A percentile compares a stretch with the other conserved stretches of the same genome.
These are phyloP conservation scores for Tyrannus savana DNA, from an alignment of 2,113 vertebrate species.

Conservation along the genomic window DNA sequence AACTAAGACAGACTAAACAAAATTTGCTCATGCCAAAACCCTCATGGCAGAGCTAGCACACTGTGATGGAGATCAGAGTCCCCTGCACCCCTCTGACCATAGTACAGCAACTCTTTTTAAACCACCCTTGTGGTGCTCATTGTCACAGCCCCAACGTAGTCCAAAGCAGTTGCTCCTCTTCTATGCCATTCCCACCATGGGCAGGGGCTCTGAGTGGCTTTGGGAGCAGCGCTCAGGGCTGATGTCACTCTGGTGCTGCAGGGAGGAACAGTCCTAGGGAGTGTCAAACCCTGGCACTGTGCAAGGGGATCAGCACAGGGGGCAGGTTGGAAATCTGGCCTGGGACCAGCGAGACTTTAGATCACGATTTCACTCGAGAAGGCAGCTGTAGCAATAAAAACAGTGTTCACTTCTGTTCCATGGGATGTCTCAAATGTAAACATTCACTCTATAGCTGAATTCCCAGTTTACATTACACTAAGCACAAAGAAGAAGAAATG, in stretches of 20 bases:
- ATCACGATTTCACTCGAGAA: not conserved
- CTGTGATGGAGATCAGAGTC: not conserved
- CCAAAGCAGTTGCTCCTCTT: not conserved
- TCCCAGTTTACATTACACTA: slow-evolving; percentile 44
- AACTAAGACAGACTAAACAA: fast-evolving
- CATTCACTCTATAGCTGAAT: slow-evolving; percentile 54
- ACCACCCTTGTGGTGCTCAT: not conserved
- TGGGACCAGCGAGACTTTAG: slow-evolving; percentile 1
- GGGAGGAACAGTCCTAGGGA: slow-evolving; percentile 28
- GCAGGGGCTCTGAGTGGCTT: not conserved
- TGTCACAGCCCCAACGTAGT: not conserved
- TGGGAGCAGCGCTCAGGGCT: not conserved
- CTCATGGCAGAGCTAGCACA: not conserved
- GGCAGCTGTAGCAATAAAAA: slow-evolving; percentile 54
- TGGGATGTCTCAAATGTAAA: slow-evolving; percentile 38
- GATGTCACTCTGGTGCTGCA: not conserved
- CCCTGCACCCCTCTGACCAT: not conserved
- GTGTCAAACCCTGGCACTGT: not conserved
- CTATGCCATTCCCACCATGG: not conserved
- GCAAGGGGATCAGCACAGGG: not conserved
- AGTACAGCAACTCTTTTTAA: not conserved
- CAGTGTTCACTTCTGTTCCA: slow-evolving; percentile 2
- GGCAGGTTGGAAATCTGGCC: slow-evolving; percentile 33
- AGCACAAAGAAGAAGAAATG: slow-evolving; percentile 29
- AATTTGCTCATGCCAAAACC: not conserved